Percentiles rank a stretch among this genome's conserved stretches.
Conservation (phyloP, 2,888 invertebrate genomes). For the Drosophila infuscata region DNA sequence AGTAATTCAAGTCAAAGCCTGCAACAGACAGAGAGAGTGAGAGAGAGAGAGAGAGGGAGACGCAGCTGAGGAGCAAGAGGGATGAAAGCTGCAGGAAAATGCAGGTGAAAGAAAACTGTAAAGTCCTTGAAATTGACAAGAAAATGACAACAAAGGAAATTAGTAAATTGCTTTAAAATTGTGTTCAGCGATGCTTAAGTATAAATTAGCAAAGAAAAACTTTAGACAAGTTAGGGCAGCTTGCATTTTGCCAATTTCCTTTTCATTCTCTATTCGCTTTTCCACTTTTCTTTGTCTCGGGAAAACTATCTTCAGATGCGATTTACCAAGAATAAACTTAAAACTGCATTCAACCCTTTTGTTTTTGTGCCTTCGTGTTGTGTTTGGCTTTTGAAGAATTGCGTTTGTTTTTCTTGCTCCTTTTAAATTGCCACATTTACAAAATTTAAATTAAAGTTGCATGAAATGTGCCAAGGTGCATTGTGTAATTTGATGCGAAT, state of each 20-base stretch:
- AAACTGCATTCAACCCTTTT: not conserved
- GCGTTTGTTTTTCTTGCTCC: no score
- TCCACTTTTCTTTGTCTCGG: not conserved
- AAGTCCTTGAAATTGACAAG: conserved; percentile 24
- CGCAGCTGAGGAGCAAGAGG: not conserved
- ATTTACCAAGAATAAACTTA: not conserved
- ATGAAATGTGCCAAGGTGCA: conserved; percentile 33
- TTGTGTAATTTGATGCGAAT: conserved; percentile 13
- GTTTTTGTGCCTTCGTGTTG: not conserved
- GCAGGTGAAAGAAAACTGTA: conserved; percentile 2
- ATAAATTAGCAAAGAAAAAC: conserved; percentile 7
- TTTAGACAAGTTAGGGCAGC: not conserved
- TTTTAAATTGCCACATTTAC: no score
- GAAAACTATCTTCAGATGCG: conserved; percentile 46
- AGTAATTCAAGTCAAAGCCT: conserved; percentile 29
- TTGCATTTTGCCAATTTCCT: not conserved
- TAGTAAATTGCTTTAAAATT: conserved; percentile 65
- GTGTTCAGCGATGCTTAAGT: conserved; percentile 40
- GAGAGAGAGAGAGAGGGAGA: not conserved
- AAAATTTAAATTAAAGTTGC: conserved; percentile 17
- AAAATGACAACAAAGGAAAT: conserved; percentile 46
- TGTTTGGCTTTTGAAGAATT: not conserved
- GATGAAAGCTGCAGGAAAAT: not conserved
- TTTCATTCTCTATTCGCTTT: not conserved
- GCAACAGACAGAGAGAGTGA: conserved; percentile 3